A percentile compares a stretch with the other conserved stretches of the same genome.
These are phyloP conservation scores for Tyria jacobaeae DNA, from an alignment of 2,888 invertebrate species.

Conservation along the genomic window DNA sequence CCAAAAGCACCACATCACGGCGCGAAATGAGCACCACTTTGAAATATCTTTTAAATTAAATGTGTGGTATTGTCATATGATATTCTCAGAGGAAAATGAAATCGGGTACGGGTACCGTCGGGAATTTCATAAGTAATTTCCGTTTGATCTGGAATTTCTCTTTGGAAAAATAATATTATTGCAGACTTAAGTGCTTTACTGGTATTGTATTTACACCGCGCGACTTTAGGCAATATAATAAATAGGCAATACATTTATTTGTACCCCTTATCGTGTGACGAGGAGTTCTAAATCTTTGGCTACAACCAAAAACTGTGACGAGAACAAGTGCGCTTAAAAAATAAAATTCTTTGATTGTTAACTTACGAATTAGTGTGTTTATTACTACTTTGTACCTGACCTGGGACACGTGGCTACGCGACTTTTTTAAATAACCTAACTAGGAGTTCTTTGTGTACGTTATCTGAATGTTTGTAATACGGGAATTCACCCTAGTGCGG, in stretches of 20 bases:
- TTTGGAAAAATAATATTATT: background rate
- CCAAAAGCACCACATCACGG: background rate
- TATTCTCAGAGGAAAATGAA: constrained; percentile 9
- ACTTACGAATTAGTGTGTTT: too few relatives aligned
- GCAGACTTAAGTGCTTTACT: background rate
- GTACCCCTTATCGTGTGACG: too few relatives aligned
- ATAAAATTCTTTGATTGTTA: too few relatives aligned
- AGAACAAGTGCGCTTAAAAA: too few relatives aligned
- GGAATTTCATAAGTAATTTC: background rate
- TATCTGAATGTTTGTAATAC: too few relatives aligned
- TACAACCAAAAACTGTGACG: too few relatives aligned
- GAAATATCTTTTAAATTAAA: background rate
- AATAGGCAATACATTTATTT: background rate
- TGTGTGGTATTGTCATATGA: background rate
- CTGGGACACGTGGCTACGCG: too few relatives aligned
- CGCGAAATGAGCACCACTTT: background rate
- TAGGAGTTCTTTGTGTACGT: too few relatives aligned
- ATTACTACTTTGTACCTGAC: too few relatives aligned
- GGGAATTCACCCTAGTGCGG: too few relatives aligned
- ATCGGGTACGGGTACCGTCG: constrained; percentile 1
- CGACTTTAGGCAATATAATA: background rate
- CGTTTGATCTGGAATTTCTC: background rate
- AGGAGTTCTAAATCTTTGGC: too few relatives aligned
- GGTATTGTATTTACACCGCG: background rate
- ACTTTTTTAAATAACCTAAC: too few relatives aligned